These are phyloP conservation scores for Drosophila nannoptera DNA, from an alignment of 1,140 invertebrate genomes.

Conservation along the genomic window DNA sequence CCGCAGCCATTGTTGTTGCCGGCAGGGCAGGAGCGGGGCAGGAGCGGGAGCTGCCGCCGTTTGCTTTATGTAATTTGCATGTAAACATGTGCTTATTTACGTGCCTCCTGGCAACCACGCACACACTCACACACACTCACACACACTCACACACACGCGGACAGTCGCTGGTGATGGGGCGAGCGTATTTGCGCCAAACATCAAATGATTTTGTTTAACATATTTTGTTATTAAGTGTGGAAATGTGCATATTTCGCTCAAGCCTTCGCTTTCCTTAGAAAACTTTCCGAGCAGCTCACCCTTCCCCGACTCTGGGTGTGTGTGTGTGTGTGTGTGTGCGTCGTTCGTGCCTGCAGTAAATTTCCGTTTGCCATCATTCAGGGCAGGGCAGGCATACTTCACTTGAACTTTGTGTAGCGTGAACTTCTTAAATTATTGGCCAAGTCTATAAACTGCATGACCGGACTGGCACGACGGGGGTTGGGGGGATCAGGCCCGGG, in stretches of 20 bases:
- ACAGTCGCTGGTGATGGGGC: constrained; percentile 1
- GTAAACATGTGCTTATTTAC: constrained; percentile 72
- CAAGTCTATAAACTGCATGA: constrained; percentile 56
- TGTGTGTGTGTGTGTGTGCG: constrained; percentile 7
- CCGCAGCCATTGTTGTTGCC: constrained; percentile 24
- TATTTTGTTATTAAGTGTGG: constrained; percentile 78
- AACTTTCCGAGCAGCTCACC: constrained; percentile 3
- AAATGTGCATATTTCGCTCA: constrained; percentile 74
- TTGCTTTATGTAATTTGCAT: constrained; percentile 77
- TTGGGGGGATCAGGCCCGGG: too few species aligned
- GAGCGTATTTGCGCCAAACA: constrained; percentile 63
- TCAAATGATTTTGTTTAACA: constrained; percentile 78
- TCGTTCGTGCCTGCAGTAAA: constrained; percentile 74
- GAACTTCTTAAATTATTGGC: constrained; percentile 76
- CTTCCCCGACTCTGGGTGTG: neutral
- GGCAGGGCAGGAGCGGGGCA: neutral
- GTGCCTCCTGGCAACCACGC: constrained; percentile 49
- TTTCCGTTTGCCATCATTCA: constrained; percentile 75
- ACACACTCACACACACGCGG: neutral
- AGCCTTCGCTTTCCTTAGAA: constrained; percentile 29
- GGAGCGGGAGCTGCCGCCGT: constrained; percentile 20
- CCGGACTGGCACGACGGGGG: constrained; percentile 10
- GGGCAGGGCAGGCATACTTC: constrained; percentile 63
- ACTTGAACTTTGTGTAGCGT: constrained; percentile 74
- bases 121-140: constrained; percentile 24